These are phyloP conservation scores for Cotesia congregata DNA, from an alignment of 2,888 invertebrate genomes.

Conservation along the genomic window DNA sequence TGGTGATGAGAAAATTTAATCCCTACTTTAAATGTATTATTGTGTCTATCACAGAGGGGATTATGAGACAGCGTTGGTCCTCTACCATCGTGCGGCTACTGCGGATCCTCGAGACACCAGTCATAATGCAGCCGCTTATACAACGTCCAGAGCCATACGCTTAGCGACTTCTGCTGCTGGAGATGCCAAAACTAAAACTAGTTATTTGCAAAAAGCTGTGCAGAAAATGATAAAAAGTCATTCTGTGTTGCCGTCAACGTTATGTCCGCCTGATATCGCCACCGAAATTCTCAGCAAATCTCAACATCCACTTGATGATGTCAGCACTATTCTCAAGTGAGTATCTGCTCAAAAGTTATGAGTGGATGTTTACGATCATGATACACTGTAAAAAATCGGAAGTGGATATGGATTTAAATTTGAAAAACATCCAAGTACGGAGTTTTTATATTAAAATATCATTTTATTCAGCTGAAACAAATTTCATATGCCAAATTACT, in stretches of 20 bases:
- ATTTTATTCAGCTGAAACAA: too few relatives aligned
- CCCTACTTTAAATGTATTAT: not conserved
- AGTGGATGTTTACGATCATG: too few relatives aligned
- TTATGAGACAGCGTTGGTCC: conserved; percentile 62
- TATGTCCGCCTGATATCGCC: not conserved
- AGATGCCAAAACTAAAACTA: conserved; percentile 20
- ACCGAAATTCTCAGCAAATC: not conserved
- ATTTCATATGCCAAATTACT: too few relatives aligned
- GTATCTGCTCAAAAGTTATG: not conserved
- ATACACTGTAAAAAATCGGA: too few relatives aligned
- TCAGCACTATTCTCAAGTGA: not conserved
- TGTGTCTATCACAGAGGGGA: conserved; percentile 54
- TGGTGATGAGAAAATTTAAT: not conserved
- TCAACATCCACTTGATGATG: not conserved
- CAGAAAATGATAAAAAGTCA: not conserved
- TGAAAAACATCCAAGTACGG: too few relatives aligned
- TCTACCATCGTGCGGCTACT: conserved; percentile 62
- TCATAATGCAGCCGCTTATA: conserved; percentile 55
- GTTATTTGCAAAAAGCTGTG: conserved; percentile 42
- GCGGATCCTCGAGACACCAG: conserved; percentile 56
- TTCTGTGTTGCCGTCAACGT: not conserved
- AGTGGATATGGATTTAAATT: too few relatives aligned
- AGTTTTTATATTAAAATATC: too few relatives aligned
- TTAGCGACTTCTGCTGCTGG: conserved; percentile 54
- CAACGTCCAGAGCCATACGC: conserved; percentile 57